phyloP scores from a whole-genome alignment of 2,113 vertebrate genomes.

The Rallus limicola region DNA sequence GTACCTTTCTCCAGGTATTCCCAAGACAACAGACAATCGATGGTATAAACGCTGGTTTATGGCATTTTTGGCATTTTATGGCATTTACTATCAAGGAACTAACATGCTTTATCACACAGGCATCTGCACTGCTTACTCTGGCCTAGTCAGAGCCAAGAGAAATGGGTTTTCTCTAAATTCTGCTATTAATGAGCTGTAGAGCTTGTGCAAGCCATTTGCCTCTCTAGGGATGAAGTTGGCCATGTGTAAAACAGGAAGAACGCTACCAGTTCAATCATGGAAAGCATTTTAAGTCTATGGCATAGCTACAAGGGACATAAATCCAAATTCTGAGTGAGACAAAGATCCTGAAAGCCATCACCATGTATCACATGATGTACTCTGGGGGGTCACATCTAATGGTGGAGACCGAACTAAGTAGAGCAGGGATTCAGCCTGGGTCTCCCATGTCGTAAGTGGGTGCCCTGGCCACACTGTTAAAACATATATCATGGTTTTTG shows the following conservation, averaged over 20 bases:
- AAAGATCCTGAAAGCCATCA: neutral
- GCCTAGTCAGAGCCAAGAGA: neutral
- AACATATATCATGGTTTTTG: neutral
- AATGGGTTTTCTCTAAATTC: neutral
- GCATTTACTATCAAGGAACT: neutral
- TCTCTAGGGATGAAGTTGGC: neutral
- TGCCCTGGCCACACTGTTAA: neutral
- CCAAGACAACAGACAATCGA: neutral
- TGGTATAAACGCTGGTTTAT: neutral
- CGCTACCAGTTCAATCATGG: neutral
- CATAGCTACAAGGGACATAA: neutral
- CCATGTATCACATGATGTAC: neutral
- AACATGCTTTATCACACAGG: neutral
- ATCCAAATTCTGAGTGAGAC: neutral
- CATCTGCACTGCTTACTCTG: neutral
- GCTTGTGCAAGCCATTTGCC: neutral
- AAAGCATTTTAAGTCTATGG: neutral
- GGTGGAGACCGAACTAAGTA: neutral
- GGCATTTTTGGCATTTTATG: neutral
- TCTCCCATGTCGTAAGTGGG: accelerated
- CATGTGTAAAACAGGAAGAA: neutral
- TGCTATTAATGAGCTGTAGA: neutral
- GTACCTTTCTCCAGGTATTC: neutral
- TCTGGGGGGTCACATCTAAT: neutral
- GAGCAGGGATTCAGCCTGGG: neutral